Percentiles rank a stretch among this genome's conserved stretches.
Evolutionary conservation across 92 coral and sea anemone genomes (phyloP).

Genomic region (Hydrozoanthus gracilis): DNA sequence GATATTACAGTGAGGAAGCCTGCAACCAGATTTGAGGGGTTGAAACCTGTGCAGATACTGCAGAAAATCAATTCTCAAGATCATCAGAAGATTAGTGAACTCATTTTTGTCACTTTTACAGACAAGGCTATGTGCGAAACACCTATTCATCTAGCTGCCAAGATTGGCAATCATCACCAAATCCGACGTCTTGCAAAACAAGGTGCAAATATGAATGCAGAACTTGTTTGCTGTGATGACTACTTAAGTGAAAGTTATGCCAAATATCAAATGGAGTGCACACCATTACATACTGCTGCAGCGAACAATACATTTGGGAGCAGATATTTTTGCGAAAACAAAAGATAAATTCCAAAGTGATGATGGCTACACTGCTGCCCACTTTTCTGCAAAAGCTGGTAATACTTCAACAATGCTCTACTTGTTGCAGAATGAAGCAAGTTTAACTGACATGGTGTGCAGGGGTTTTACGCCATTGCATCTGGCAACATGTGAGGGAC

Average conservation of each 20-base stretch:
- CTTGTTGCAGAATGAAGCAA: slow-evolving; percentile 30
- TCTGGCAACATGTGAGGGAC: slow-evolving; percentile 33
- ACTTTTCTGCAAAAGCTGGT: slow-evolving; percentile 42
- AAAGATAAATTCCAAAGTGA: background rate
- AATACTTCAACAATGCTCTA: slow-evolving; percentile 18
- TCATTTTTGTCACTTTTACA: background rate
- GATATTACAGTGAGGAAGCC: slow-evolving; percentile 14
- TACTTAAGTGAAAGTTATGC: slow-evolving; percentile 15
- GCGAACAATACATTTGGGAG: slow-evolving; percentile 29
- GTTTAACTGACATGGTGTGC: slow-evolving; percentile 22
- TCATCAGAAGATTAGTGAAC: slow-evolving; percentile 6
- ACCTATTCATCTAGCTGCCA: slow-evolving; percentile 26
- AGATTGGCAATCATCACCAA: slow-evolving; percentile 15
- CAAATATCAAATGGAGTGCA: background rate
- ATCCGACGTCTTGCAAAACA: slow-evolving; percentile 17
- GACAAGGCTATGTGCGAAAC: background rate
- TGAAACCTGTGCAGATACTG: slow-evolving; percentile 39
- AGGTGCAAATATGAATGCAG: slow-evolving; percentile 4
- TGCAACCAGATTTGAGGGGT: slow-evolving; percentile 28
- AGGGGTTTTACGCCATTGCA: slow-evolving; percentile 43
- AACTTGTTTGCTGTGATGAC: background rate
- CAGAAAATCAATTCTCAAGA: background rate
- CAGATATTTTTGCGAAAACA: background rate
- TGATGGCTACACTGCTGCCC: slow-evolving; percentile 20
- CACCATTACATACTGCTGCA: slow-evolving; percentile 34